These are phyloP conservation scores for Heliconius eleuchia DNA, from an alignment of 1,140 invertebrate species.

Conservation along the genomic window DNA sequence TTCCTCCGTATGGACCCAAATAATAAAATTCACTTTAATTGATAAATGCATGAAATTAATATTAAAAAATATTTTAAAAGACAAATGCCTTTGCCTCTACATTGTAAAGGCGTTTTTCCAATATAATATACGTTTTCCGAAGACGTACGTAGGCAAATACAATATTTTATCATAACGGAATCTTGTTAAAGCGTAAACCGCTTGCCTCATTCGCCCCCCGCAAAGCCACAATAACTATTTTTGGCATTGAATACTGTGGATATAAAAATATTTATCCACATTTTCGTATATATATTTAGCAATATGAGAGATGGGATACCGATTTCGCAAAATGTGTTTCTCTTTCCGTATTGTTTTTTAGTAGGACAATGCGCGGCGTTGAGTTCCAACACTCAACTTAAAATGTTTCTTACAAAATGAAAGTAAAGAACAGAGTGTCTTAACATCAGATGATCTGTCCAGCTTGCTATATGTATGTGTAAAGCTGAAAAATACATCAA, in stretches of 20 bases:
- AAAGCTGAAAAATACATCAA: too few species aligned
- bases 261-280: background rate
- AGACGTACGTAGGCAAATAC: background rate
- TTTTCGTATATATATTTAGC: background rate
- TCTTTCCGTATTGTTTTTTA: background rate
- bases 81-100: too few species aligned
- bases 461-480: too few species aligned
- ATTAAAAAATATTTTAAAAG: too few species aligned
- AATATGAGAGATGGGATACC: background rate
- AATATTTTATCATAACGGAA: background rate
- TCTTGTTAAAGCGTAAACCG: background rate
- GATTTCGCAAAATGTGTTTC: background rate
- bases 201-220: constrained; percentile 2
- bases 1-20: background rate
- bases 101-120: too few species aligned
- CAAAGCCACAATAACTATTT: background rate
- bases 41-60: too few species aligned
- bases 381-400: background rate
- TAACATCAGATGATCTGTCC: background rate
- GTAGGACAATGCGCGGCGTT: background rate
- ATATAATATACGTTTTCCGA: background rate
- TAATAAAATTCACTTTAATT: too few species aligned
- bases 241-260: background rate
- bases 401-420: too few species aligned
- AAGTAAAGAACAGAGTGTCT: background rate